Base-by-base conservation (phyloP, 2,113 vertebrate genomes). In the Periophthalmodon schlosseri region DNA sequence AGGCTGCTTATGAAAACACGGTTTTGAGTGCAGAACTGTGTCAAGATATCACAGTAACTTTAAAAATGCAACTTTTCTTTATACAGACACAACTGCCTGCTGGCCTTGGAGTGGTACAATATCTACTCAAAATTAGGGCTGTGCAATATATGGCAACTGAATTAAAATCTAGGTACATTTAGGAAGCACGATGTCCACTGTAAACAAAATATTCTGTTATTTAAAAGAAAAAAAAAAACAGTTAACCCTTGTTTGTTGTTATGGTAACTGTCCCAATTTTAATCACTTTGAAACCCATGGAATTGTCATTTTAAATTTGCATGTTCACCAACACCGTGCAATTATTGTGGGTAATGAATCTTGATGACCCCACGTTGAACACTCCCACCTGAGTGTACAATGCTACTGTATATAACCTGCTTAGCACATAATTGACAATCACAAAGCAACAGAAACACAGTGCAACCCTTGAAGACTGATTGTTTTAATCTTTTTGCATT, bases 351-450 rank as follows among this genome's bases (percentile, higher is more conserved):
- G 8, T 60, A 60, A 60, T 28, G 23, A 60, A 60, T 28, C 57
- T 23, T 60, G 21, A 60, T 28, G 23, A 24, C 13, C 23, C 5
- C 21, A 60, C 12, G 11, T 13, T 60, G 21, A 24, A 14, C 61
- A 63, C 33, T 64, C 16, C 16, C 61, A 39, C 61, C 33, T 36
- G 18, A 44, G 34, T 13, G 20, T 39, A 39, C 18, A 21, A 12
- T 9, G 24, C 24, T 63, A 34, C 28, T 16, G 14, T 34, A 33
- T 16, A 80, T 80, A 84, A 86, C 72, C 72, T 72, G 44, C 61
- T 87, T 72, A 81, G 71, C 61, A 79, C 39, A 23, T 82, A 85
- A 89, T 71, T 73, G 66, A 60, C 44, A 70, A 66, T 84, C 71
- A 79, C 68, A 33, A n/a, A 70, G 68, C 24, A 79, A 8, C 64